These are phyloP conservation scores for Tamias sibiricus DNA, from an alignment of 2,113 vertebrate genomes.

Conservation along the genomic window DNA sequence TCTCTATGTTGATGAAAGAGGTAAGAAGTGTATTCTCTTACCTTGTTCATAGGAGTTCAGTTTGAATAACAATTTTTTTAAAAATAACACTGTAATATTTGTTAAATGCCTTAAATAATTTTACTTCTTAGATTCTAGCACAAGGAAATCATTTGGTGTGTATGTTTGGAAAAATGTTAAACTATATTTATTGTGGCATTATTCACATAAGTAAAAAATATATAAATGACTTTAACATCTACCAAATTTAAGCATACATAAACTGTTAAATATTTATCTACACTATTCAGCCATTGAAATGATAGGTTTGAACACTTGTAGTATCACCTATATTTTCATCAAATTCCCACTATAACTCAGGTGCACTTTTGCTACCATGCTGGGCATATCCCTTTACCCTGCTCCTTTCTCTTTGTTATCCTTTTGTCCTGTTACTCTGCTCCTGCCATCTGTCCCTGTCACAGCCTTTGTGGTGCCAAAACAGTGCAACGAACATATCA, in stretches of 20 bases:
- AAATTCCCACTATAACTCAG: neutral
- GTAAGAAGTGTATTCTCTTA: neutral
- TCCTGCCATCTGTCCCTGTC: neutral
- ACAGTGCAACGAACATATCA: neutral
- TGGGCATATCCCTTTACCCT: neutral
- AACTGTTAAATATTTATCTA: neutral
- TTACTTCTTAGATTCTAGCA: neutral
- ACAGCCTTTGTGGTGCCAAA: neutral
- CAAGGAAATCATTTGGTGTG: neutral
- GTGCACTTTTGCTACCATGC: rapidly evolving
- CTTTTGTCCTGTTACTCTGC: neutral
- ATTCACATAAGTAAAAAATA: neutral
- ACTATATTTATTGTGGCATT: neutral
- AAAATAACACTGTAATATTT: constrained; percentile 21
- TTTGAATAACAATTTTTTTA: neutral
- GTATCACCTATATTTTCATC: neutral
- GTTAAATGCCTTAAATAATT: neutral
- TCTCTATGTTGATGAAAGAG: neutral
- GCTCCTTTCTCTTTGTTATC: neutral
- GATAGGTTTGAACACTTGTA: neutral
- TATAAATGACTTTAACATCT: neutral
- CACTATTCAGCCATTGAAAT: neutral
- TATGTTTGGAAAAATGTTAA: neutral
- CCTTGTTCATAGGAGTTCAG: neutral
- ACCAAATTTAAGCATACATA: neutral